These are phyloP conservation scores for Holothuria scabra DNA, from an alignment of 53 echinoderm and acorn worm genomes.

Conservation along the genomic window DNA sequence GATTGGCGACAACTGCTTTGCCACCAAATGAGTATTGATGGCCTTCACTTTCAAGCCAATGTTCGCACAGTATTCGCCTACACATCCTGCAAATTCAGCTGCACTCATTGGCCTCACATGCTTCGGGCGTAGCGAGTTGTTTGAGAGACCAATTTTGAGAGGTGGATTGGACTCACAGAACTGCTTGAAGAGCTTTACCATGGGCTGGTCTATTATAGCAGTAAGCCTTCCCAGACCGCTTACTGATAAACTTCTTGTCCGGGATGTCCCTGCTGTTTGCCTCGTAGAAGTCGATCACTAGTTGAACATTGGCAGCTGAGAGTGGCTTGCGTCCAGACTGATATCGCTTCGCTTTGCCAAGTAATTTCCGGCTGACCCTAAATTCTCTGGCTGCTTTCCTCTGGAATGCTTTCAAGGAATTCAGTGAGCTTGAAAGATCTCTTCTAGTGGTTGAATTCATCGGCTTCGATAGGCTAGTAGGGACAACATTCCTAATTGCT, in stretches of 20 bases:
- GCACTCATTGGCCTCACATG: constrained; percentile 33
- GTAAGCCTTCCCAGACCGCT: constrained; percentile 49
- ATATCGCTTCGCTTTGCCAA: constrained; percentile 36
- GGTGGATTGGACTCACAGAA: constrained; percentile 36
- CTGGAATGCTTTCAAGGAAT: constrained; percentile 52
- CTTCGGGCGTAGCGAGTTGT: constrained; percentile 21
- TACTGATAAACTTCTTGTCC: constrained; percentile 65
- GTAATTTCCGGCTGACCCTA: constrained; percentile 43
- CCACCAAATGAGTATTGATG: constrained; percentile 31
- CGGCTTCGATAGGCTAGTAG: background rate
- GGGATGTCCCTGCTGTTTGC: constrained; percentile 51
- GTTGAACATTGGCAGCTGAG: constrained; percentile 15
- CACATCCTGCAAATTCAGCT: constrained; percentile 52
- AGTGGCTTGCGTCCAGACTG: constrained; percentile 23
- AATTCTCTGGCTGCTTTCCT: constrained; percentile 43
- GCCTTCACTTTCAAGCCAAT: constrained; percentile 46
- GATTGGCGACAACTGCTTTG: constrained; percentile 22
- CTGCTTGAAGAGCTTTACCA: constrained; percentile 29
- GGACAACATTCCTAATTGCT: background rate
- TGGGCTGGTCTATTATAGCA: constrained; percentile 43
- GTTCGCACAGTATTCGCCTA: constrained; percentile 74
- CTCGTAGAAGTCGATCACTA: constrained; percentile 57
- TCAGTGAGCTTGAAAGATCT: constrained; percentile 14
- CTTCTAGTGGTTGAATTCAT: background rate
- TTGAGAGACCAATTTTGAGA: background rate